phyloP scores from a whole-genome alignment of 2,797 vertebrate species.

The Diplodus sargus region DNA sequence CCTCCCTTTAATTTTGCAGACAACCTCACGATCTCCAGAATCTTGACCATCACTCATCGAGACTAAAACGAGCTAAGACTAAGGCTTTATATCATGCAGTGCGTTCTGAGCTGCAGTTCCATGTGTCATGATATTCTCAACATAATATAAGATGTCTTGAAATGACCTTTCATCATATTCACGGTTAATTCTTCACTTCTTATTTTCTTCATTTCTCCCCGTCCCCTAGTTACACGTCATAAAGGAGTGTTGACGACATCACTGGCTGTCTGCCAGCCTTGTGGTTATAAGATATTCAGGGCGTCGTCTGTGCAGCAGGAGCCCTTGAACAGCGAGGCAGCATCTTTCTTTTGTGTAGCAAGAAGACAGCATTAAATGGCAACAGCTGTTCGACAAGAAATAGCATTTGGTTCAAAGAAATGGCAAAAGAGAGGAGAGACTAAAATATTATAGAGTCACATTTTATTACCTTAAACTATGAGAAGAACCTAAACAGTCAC shows the following conservation, averaged over 20 bases:
- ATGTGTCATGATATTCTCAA: neutral
- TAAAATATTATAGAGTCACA: neutral
- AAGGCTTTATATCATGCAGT: neutral
- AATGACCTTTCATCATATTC: neutral
- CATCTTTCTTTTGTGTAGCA: conserved; percentile 15
- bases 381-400: conserved; percentile 27
- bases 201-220: neutral
- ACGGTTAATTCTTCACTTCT: neutral
- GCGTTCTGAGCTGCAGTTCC: neutral
- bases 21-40: neutral
- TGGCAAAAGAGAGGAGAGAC: neutral
- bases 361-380: conserved; percentile 18
- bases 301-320: conserved; percentile 20
- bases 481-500: neutral
- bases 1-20: conserved; percentile 12
- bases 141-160: neutral
- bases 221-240: neutral
- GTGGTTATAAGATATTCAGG: conserved; percentile 22
- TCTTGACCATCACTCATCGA: conserved; percentile 15
- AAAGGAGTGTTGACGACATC: neutral
- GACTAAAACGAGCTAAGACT: conserved; percentile 11
- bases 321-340: conserved; percentile 1
- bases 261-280: conserved; percentile 3
- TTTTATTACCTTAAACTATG: conserved; percentile 7
- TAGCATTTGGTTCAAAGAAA: neutral